Evolutionary conservation across 2,113 vertebrate genomes (phyloP), one percentile per base, ranked within the genome.

Genomic region (Mormyrus iriodes): DNA sequence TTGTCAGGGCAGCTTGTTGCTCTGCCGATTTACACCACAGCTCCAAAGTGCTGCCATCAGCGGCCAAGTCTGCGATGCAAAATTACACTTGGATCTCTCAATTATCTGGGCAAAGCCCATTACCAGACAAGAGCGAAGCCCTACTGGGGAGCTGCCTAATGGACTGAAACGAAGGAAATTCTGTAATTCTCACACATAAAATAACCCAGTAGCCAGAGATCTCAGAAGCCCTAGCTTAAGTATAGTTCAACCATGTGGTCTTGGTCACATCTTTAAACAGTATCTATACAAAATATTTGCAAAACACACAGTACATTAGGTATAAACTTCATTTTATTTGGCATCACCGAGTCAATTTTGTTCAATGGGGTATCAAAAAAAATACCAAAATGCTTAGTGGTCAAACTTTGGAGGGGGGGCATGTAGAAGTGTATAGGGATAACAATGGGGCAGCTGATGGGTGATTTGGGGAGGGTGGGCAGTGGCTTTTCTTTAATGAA

Each of bases 321-420:
- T 85, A 83, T 48, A 79, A 86, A 89, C 51, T 51, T 24, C 51
- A 42, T 51, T 87, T 90, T 90, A 87, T 90, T 87, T 90, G 86
- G 61, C 85, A 79, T 46, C 53, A 87, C 39, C 31, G 17, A 53
- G n/a, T 27, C 1, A 3, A 9, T 12, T 87, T 55, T 65, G 58
- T 86, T 39, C 58, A 51, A n/a, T 46, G 35, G 65, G 89, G 31
- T n/a, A 84, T 21, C 13, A 76, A 55, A 86, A 86, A 55, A 89
- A 21, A 39, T 86, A 65, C 24, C n/a, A 51, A 44, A 55, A 87
- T 42, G 24, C 10, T 21, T 53, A 51, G n/a, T 51, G 65, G 88
- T 19, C 8, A 39, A 31, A 55, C 3, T 65, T 48, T 27, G 48
- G 12, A 44, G 52, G 51, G 58, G 17, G 24, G 31, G 24, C n/a